Evolutionary conservation across 2,888 invertebrate species (phyloP).

Genomic region (Mantis religiosa): DNA sequence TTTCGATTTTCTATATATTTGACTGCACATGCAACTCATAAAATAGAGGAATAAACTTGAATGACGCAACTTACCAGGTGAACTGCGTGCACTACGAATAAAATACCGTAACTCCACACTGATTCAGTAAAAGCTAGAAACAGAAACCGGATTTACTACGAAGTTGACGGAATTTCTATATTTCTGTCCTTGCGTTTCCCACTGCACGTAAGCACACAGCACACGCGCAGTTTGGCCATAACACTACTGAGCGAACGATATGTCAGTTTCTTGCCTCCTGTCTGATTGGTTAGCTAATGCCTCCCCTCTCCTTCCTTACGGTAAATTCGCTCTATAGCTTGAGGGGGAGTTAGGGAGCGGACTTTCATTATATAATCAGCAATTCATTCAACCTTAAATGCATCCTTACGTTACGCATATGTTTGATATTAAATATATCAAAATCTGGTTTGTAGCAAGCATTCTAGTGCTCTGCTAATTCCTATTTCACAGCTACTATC

Average conservation of each 20-base stretch:
- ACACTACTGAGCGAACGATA: neutral
- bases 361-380: neutral
- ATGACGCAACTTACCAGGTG: neutral
- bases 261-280: neutral
- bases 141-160: neutral
- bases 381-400: no score
- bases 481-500: no score
- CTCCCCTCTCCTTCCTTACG: neutral
- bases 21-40: no score
- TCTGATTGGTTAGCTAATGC: neutral
- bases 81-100: neutral
- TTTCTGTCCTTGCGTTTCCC: neutral
- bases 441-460: no score
- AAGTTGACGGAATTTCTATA: neutral
- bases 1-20: no score
- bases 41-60: neutral
- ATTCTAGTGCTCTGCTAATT: no score
- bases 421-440: no score
- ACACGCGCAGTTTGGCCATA: neutral
- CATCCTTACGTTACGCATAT: no score
- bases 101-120: neutral
- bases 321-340: neutral
- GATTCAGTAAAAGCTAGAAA: neutral
- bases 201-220: neutral
- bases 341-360: neutral